Evolutionary conservation across 1,140 invertebrate species (phyloP), one percentile per base, ranked within the genome.

Genomic region (Macrobrachium rosenbergii): DNA sequence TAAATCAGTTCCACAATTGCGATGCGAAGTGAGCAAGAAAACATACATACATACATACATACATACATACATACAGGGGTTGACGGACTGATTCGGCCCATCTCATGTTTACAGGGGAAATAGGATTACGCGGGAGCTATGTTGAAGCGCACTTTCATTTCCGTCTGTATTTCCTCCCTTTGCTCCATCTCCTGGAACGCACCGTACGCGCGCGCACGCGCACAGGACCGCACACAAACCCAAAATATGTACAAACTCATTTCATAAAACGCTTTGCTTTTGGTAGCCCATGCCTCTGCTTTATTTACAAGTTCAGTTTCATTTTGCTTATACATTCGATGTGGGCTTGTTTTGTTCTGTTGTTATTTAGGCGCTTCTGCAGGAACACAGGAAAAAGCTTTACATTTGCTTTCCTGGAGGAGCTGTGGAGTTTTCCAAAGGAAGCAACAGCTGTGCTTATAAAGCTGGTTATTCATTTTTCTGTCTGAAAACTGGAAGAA

Each of bases 31-130:
- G 82, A 84, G 75, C 37, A 28, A 64, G 58, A 23, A 21, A 37
- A 19, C 28, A 37, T 37, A 37, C 28, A 37, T 37, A 37, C 28
- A 37, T 37, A 37, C 28, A 37, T 37, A 37, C 28, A 52, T 52
- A 52, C 52, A 52, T 52, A 52, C 52, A 12, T 37, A 21, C 17
- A 60, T 72, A 76, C 28, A 43, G 60, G 76, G 76, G 59, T 75
- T 75, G 80, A 69, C 58, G 63, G 63, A 67, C 43, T n/a, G 67
- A 58, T 86, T 77, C 78, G 37, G 62, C 60, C 69, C 82, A 69
- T 88, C 82, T 84, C 87, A 84, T 83, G 82, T 88, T 88, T 88
- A 83, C 76, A 82, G 63, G 87, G 87, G 87, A 88, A 88, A 88
- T 88, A 73, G 87, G 87, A 88, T 88, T 88, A 88, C 82, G 52